Percentiles rank a stretch among this genome's conserved stretches.
These are phyloP conservation scores for Thunnus albacares DNA, from an alignment of 2,797 vertebrate genomes.

Conservation along the genomic window DNA sequence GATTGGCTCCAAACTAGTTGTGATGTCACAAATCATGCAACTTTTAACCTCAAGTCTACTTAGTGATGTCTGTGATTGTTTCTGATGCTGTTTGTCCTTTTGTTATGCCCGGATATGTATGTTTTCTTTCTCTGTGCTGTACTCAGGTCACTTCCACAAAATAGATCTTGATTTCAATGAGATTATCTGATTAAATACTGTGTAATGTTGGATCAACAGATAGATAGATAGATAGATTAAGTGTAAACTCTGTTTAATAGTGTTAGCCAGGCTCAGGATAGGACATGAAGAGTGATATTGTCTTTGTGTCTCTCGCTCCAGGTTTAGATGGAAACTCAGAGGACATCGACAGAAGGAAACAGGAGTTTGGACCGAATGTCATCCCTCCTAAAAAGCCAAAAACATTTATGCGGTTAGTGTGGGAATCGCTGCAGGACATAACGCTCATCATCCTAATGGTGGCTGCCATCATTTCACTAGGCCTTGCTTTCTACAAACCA, in stretches of 20 bases:
- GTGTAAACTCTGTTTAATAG: background rate
- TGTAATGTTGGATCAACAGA: background rate
- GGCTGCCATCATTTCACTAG: slow-evolving; percentile 96
- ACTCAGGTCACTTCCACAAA: no score
- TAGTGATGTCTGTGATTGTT: no score
- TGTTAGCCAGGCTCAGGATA: background rate
- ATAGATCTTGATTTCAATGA: no score
- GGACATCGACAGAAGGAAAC: slow-evolving; percentile 93
- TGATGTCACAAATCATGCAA: no score
- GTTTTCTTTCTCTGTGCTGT: no score
- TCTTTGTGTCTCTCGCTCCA: slow-evolving; percentile 72
- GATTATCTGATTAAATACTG: no score
- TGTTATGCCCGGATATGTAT: no score
- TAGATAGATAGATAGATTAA: no score
- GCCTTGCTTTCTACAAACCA: slow-evolving; percentile 96
- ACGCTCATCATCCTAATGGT: slow-evolving; percentile 98
- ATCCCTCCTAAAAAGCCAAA: slow-evolving; percentile 99
- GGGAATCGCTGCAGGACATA: slow-evolving; percentile 98
- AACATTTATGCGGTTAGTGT: slow-evolving; percentile 98
- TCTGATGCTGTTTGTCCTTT: no score
- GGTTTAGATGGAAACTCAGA: slow-evolving; percentile 91
- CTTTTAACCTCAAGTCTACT: no score
- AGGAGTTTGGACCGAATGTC: slow-evolving; percentile 95
- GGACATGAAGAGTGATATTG: background rate
- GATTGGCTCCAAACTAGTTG: no score